Conservation (phyloP, 2,113 vertebrate species). For the Anoura caudifer region DNA sequence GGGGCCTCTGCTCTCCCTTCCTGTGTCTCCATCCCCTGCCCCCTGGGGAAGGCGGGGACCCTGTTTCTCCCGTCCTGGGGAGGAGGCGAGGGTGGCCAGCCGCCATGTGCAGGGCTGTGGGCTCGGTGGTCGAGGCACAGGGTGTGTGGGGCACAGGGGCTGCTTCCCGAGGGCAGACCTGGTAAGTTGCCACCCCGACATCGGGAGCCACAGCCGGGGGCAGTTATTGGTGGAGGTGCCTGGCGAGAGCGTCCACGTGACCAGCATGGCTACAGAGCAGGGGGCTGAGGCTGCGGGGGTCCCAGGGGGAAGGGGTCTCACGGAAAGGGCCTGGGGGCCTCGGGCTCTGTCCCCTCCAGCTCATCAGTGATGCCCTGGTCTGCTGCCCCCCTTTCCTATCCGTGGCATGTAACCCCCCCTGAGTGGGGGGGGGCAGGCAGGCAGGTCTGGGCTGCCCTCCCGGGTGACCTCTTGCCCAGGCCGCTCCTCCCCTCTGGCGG, state of each 20-base stretch:
- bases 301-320: not conserved
- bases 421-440: not conserved
- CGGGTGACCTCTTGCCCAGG: not conserved
- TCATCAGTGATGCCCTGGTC: accelerated
- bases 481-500: not conserved
- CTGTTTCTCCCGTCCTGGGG: accelerated
- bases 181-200: accelerated
- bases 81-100: not conserved
- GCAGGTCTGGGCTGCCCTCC: not conserved
- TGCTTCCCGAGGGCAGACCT: not conserved
- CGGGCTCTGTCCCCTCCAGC: accelerated
- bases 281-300: not conserved
- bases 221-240: accelerated
- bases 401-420: not conserved
- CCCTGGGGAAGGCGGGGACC: not conserved
- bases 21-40: not conserved
- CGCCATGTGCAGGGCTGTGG: accelerated
- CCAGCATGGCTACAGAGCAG: not conserved
- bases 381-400: not conserved
- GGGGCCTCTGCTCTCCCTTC: not conserved
- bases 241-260: accelerated
- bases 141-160: not conserved
- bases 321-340: accelerated
- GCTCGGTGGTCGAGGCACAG: not conserved
- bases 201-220: too few species aligned